Percentiles rank a stretch among this genome's conserved stretches.
phyloP scores from a whole-genome alignment of 2,113 vertebrate species.

The Aptenodytes patagonicus region DNA sequence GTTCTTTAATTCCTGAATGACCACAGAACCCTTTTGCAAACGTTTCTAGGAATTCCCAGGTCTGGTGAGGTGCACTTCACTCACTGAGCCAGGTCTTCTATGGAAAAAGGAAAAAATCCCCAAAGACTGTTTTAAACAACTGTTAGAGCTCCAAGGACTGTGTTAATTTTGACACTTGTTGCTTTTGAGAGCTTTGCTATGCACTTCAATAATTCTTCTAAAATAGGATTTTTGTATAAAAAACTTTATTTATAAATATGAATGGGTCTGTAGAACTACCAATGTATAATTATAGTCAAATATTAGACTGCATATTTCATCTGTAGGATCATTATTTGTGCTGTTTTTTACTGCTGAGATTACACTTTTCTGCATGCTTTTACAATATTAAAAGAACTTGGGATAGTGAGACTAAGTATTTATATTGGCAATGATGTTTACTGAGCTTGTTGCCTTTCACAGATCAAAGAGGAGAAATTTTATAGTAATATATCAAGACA shows the following conservation, averaged over 20 bases:
- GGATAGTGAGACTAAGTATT: background rate
- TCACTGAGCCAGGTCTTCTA: background rate
- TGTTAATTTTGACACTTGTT: background rate
- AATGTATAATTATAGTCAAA: background rate
- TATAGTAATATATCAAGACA: background rate
- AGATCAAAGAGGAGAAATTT: background rate
- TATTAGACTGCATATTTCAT: background rate
- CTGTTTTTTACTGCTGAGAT: background rate
- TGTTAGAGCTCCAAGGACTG: background rate
- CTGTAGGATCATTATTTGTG: background rate
- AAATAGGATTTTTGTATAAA: background rate
- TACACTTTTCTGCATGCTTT: background rate
- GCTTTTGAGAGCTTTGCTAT: background rate
- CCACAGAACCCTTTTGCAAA: background rate
- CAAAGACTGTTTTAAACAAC: background rate
- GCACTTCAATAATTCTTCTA: background rate
- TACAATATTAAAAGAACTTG: background rate
- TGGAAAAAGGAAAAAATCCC: background rate
- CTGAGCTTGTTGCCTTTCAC: background rate
- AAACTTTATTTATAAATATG: background rate
- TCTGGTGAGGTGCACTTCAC: background rate
- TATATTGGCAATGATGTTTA: background rate
- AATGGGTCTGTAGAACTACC: background rate
- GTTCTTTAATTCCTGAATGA: background rate
- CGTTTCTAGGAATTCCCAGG: background rate